Conservation (phyloP, 2,113 vertebrate genomes). For the Hemicordylus capensis region DNA sequence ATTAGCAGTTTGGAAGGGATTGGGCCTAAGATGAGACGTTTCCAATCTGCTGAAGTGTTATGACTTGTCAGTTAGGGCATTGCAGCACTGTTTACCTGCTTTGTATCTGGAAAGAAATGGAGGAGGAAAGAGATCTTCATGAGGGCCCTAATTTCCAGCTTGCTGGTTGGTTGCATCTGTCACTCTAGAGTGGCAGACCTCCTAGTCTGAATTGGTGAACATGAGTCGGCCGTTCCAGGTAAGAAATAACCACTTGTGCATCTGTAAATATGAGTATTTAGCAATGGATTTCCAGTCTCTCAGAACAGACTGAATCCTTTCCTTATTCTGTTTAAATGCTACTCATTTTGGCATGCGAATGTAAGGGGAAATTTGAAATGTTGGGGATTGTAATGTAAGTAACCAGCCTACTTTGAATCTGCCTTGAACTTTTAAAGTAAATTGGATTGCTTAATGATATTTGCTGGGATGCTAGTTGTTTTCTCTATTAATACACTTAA, state of each 20-base stretch:
- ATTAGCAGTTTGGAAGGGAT: not conserved
- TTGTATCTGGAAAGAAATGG: slow-evolving; percentile 1
- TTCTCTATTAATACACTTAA: slow-evolving; percentile 91
- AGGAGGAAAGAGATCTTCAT: slow-evolving; percentile 36
- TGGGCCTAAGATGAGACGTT: not conserved
- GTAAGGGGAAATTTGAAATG: slow-evolving; percentile 71
- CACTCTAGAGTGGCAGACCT: slow-evolving; percentile 37
- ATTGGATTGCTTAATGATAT: slow-evolving; percentile 83
- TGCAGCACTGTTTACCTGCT: slow-evolving; percentile 43
- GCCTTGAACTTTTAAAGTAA: slow-evolving; percentile 76
- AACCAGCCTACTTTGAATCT: slow-evolving; percentile 71
- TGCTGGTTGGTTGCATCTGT: slow-evolving; percentile 64
- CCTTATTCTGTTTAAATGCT: slow-evolving; percentile 62
- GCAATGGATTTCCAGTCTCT: slow-evolving; percentile 43
- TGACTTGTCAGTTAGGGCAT: not conserved
- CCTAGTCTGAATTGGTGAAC: slow-evolving; percentile 57
- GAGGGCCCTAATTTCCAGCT: slow-evolving; percentile 63
- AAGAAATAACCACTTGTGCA: slow-evolving; percentile 51
- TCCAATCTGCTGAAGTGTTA: not conserved
- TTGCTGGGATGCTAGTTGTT: slow-evolving; percentile 86
- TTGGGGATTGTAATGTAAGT: slow-evolving; percentile 74
- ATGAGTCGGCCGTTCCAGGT: slow-evolving; percentile 62
- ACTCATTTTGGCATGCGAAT: slow-evolving; percentile 71
- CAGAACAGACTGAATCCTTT: slow-evolving; percentile 44
- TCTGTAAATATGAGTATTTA: slow-evolving; percentile 49